Evolutionary conservation across 2,113 vertebrate genomes (phyloP).

Genomic region (Mionectes macconnelli): DNA sequence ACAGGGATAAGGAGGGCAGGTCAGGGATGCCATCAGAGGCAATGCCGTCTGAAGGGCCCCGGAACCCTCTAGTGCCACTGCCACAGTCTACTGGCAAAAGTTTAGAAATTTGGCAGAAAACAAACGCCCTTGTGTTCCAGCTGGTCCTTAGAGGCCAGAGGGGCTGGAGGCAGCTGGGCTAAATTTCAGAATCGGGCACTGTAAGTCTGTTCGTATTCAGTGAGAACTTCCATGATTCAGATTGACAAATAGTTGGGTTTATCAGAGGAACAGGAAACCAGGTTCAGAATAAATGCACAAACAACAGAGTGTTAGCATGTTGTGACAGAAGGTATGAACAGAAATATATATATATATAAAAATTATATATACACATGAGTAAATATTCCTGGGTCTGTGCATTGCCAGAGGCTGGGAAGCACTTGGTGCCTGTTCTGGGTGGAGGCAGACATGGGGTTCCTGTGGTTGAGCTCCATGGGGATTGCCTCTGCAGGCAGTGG

Average conservation of each 20-base stretch:
- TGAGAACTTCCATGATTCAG: background rate
- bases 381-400: background rate
- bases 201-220: fast-evolving
- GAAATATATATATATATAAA: background rate
- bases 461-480: constrained; percentile 84
- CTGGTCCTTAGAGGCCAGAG: background rate
- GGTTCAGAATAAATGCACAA: background rate
- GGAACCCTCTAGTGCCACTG: background rate
- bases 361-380: too few relatives aligned
- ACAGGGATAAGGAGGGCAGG: background rate
- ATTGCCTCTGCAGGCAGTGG: constrained; percentile 80
- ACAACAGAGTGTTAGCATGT: background rate
- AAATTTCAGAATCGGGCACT: background rate
- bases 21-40: background rate
- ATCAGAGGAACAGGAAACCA: background rate
- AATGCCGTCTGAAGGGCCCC: background rate
- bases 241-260: background rate
- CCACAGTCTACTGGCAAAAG: background rate
- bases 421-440: constrained; percentile 88
- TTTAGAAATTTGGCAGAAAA: background rate
- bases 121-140: background rate
- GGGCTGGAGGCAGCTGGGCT: background rate
- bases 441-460: constrained; percentile 91
- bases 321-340: background rate
- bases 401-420: constrained; percentile 79